A percentile compares a stretch with the other conserved stretches of the same genome.
Evolutionary conservation across 37 sponge, comb jelly and placozoan genomes (phyloP).

Genomic region (Beroe forskalii): DNA sequence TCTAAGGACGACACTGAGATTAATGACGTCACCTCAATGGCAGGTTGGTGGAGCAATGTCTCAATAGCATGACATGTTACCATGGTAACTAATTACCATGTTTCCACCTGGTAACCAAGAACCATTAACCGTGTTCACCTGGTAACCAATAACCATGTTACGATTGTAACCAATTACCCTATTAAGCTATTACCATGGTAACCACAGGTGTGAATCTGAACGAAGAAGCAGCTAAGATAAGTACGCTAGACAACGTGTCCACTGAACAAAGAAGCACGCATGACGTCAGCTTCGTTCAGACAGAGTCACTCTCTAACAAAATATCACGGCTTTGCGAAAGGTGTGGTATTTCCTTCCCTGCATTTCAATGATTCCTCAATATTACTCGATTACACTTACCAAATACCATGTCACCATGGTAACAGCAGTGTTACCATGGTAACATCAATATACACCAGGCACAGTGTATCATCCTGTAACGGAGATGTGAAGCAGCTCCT

Average conservation of each 20-base stretch:
- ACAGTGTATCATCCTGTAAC: background rate
- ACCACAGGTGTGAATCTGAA: slow-evolving; percentile 16
- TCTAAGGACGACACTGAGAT: slow-evolving; percentile 24
- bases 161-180: too few species aligned
- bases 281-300: slow-evolving; percentile 26
- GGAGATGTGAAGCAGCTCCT: background rate
- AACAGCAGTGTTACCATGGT: too few species aligned
- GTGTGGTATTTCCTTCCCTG: background rate
- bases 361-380: too few species aligned
- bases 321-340: slow-evolving; percentile 13
- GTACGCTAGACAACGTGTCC: background rate
- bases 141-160: too few species aligned
- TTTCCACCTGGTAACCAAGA: too few species aligned
- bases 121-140: too few species aligned
- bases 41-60: slow-evolving; percentile 7
- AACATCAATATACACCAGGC: background rate
- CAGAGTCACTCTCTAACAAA: background rate
- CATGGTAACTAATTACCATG: too few species aligned
- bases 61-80: too few species aligned
- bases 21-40: slow-evolving; percentile 41
- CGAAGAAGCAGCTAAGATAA: slow-evolving; percentile 45
- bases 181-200: too few species aligned
- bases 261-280: background rate
- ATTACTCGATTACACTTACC: background rate
- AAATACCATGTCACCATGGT: too few species aligned